Conservation (phyloP, 2,888 invertebrate genomes). For the Sarcophaga caerulescens region DNA sequence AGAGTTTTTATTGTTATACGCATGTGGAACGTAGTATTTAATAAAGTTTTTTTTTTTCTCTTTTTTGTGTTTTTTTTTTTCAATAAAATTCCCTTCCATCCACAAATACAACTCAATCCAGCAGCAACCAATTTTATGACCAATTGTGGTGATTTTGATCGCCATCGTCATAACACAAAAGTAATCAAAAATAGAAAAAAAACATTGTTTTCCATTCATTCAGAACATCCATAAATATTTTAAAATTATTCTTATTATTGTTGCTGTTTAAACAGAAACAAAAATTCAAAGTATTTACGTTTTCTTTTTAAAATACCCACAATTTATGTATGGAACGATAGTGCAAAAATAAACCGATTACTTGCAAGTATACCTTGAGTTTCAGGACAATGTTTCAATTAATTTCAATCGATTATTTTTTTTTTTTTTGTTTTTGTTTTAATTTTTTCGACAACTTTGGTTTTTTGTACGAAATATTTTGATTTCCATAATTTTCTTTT, state of each 20-base stretch:
- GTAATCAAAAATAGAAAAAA: too few species aligned
- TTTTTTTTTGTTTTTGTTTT: too few species aligned
- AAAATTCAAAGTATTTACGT: not conserved
- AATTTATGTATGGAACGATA: not conserved
- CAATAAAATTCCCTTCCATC: not conserved
- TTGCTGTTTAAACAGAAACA: not conserved
- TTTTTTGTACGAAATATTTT: not conserved
- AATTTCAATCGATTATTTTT: too few species aligned
- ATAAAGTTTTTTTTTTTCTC: constrained; percentile 23
- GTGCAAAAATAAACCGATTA: not conserved
- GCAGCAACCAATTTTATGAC: not conserved
- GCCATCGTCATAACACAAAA: not conserved
- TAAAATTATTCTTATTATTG: too few species aligned
- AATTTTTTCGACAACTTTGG: not conserved
- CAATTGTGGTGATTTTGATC: constrained; percentile 12
- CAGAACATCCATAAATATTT: too few species aligned
- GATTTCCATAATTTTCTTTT: too few species aligned
- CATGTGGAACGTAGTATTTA: not conserved
- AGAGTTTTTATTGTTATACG: not conserved
- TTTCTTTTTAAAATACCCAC: not conserved
- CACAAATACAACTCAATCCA: constrained; percentile 9
- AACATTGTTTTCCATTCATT: constrained; percentile 18
- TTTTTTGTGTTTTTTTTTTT: not conserved
- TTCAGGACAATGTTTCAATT: too few species aligned
- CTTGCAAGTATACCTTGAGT: not conserved